Evolutionary conservation across 1,140 invertebrate genomes (phyloP), one percentile per base, ranked within the genome.

Genomic region (Conus ventricosus): DNA sequence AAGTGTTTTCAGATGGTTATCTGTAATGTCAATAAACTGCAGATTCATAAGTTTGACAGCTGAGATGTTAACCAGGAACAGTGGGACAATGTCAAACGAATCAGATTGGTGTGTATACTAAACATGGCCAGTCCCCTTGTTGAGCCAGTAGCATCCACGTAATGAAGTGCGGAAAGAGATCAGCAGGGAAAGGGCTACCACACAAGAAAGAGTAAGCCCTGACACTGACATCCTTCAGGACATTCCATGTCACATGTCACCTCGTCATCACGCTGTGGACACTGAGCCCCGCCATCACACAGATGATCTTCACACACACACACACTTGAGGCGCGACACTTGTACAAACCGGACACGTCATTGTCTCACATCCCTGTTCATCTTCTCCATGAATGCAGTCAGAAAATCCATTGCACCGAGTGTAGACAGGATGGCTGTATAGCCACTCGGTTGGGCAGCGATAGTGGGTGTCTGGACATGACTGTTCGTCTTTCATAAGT

Each of bases 291-390:
- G 82, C 82, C 82, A n/a, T 84, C 82, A n/a, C 53, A 84, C 82
- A 54, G n/a, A 63, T 23, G 25, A 39, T 78, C 76, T n/a, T 25
- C 5, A 23, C 67, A 76, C 60, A 88, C 55, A 63, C 89, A 90
- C 20, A 84, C 67, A 10, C 23, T 76, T 23, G 87, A 88, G 4
- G 13, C 55, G 13, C 67, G 20, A 53, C 87, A 88, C 23, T 63
- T 23, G 67, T 71, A 90, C 25, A 86, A 87, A 53, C 87, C 88
- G 85, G 88, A 86, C 89, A 90, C 55, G 80, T 71, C 25, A 60
- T 86, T 15, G 27, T 57, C 11, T 84, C 23, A n/a, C 83, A 84
- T 17, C 63, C 57, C 6, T 60, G 39, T 55, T 84, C 83, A 25
- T 84, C 83, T 51, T 84, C 83, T 17, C 63, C 51, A 7, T 27